phyloP scores from a whole-genome alignment of 2,888 invertebrate species.

The Pristionchus arcanus region DNA sequence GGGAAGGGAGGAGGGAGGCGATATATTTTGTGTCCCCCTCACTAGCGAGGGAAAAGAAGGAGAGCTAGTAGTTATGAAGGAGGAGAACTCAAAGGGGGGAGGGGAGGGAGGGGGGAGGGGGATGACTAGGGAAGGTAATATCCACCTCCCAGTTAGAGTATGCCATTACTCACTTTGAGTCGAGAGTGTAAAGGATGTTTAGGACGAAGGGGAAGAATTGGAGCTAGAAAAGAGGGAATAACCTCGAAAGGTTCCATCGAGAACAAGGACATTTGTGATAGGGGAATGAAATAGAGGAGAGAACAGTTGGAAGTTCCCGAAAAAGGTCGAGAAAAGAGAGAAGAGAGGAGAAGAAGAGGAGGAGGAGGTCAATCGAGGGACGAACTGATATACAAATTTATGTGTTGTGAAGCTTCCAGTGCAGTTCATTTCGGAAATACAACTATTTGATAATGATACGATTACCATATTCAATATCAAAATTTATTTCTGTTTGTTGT shows the following conservation, averaged over 20 bases:
- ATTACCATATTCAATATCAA: too few relatives aligned
- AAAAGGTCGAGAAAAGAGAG: neutral
- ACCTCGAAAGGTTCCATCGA: constrained; percentile 49
- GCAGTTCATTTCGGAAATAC: too few relatives aligned
- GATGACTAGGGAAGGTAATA: constrained; percentile 25
- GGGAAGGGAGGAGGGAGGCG: neutral
- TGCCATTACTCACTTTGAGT: constrained; percentile 3
- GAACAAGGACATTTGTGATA: constrained; percentile 50
- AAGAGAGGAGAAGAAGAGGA: neutral
- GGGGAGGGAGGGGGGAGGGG: neutral
- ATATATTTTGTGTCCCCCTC: neutral
- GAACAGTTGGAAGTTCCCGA: constrained; percentile 27
- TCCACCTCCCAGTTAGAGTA: constrained; percentile 30
- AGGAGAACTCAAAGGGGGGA: neutral
- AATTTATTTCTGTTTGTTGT: too few relatives aligned
- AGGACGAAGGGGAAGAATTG: neutral
- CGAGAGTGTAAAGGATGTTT: constrained; percentile 45
- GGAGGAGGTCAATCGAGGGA: neutral
- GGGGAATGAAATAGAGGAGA: constrained; percentile 32
- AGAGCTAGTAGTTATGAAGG: neutral
- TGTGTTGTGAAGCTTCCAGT: too few relatives aligned
- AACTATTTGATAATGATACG: too few relatives aligned
- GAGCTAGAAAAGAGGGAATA: constrained; percentile 12
- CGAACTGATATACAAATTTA: neutral
- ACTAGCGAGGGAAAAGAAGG: constrained; percentile 2